Percentiles rank a stretch among this genome's conserved stretches.
Evolutionary conservation across 2,888 invertebrate genomes (phyloP).

Genomic region (Ormyrus labotus): DNA sequence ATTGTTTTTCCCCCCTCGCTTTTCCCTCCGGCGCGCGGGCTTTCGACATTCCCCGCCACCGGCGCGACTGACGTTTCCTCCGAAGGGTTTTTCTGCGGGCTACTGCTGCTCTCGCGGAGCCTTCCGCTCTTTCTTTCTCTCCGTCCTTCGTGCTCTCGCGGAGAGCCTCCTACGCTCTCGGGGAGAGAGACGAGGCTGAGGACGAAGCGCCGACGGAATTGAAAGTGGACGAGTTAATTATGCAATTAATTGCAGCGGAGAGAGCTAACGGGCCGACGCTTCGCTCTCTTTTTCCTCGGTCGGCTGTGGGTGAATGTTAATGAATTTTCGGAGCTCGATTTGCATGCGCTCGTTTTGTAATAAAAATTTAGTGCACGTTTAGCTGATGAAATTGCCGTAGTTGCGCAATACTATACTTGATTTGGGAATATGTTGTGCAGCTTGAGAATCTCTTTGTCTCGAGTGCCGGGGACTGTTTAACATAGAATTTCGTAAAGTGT

Average conservation of each 20-base stretch:
- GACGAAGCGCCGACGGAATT: conserved; percentile 10
- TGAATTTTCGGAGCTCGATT: background rate
- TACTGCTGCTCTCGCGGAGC: background rate
- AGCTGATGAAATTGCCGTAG: too few species aligned
- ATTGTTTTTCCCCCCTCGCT: background rate
- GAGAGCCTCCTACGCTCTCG: too few species aligned
- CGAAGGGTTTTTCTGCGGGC: conserved; percentile 21
- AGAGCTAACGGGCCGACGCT: background rate
- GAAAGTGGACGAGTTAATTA: conserved; percentile 42
- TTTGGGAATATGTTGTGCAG: background rate
- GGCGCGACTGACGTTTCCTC: conserved; percentile 38
- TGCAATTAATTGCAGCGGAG: conserved; percentile 34
- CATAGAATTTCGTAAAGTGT: too few species aligned
- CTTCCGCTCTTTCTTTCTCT: conserved; percentile 22
- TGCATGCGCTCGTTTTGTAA: too few species aligned
- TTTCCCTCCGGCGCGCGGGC: background rate
- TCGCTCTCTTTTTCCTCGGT: background rate
- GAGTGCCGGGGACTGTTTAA: too few species aligned
- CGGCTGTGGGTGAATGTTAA: background rate
- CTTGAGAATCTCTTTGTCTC: too few species aligned
- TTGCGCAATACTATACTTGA: too few species aligned
- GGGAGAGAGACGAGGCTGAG: background rate
- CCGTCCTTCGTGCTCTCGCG: background rate
- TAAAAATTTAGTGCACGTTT: too few species aligned
- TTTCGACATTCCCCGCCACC: conserved; percentile 37